Percentiles rank a stretch among this genome's conserved stretches.
These are phyloP conservation scores for Lymantria monacha DNA, from an alignment of 2,888 invertebrate species.

Conservation along the genomic window DNA sequence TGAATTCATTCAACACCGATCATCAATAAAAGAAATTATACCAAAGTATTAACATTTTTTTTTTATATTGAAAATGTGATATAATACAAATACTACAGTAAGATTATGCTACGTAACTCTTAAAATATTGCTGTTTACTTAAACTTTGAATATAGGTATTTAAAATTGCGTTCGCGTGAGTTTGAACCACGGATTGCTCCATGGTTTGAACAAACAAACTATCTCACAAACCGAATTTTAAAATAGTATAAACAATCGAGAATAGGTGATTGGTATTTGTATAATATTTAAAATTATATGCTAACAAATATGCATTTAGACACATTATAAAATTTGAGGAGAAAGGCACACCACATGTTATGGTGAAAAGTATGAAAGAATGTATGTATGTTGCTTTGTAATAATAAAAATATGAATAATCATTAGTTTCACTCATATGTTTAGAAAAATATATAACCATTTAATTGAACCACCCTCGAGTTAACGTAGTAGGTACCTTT, in stretches of 20 bases:
- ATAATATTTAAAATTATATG: neutral
- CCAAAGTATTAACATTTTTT: neutral
- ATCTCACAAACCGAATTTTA: conserved; percentile 4
- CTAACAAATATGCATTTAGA: neutral
- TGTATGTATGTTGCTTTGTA: too few relatives aligned
- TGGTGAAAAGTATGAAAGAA: too few relatives aligned
- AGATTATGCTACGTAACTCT: neutral
- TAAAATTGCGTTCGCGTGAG: neutral
- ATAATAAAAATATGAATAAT: too few relatives aligned
- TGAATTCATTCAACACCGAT: neutral
- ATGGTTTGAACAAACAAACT: conserved; percentile 16
- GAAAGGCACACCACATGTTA: too few relatives aligned
- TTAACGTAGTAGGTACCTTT: too few relatives aligned
- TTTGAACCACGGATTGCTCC: too few relatives aligned
- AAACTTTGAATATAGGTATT: neutral
- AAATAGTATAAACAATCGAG: conserved; percentile 14
- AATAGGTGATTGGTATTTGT: conserved; percentile 9
- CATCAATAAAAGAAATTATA: neutral
- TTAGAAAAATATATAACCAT: too few relatives aligned
- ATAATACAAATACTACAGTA: neutral
- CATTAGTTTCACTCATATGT: too few relatives aligned
- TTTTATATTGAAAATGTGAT: neutral
- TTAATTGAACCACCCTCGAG: too few relatives aligned
- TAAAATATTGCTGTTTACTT: neutral
- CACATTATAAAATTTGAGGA: too few relatives aligned